These are phyloP conservation scores for Sebastes matsubarae DNA, from an alignment of 2,797 vertebrate species.

Conservation along the genomic window DNA sequence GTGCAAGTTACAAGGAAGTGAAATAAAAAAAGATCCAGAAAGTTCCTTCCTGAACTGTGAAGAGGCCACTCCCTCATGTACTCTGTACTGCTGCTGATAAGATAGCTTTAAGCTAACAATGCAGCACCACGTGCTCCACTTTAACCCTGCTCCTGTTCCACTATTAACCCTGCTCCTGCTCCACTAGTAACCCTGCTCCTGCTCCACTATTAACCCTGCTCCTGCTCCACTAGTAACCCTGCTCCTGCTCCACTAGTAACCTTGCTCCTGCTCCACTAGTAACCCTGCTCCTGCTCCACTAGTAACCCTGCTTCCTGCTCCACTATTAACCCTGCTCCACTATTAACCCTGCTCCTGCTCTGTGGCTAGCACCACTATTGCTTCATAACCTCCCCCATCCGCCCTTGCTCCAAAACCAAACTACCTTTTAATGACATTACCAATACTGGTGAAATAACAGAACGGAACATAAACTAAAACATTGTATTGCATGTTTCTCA, in stretches of 20 bases:
- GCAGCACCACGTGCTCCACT: background rate
- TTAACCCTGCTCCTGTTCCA: too few species aligned
- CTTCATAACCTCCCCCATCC: background rate
- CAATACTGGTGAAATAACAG: background rate
- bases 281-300: too few species aligned
- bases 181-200: too few species aligned
- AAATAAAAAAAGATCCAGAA: conserved; percentile 41
- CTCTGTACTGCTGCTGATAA: background rate
- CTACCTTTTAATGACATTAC: background rate
- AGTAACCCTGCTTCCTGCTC: too few species aligned
- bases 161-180: background rate
- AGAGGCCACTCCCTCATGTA: conserved; percentile 16
- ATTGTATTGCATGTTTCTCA: background rate
- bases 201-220: too few species aligned
- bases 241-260: too few species aligned
- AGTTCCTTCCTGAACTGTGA: conserved; percentile 3
- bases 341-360: background rate
- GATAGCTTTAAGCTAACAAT: background rate
- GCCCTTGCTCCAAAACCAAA: background rate
- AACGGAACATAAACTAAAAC: too few species aligned
- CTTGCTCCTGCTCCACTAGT: too few species aligned
- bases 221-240: too few species aligned
- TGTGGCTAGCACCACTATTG: background rate
- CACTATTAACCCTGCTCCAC: too few species aligned
- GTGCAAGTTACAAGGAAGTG: background rate